Percentiles rank a stretch among this genome's conserved stretches.
phyloP scores from a whole-genome alignment of 1,140 invertebrate species.

The Pinna nobilis region DNA sequence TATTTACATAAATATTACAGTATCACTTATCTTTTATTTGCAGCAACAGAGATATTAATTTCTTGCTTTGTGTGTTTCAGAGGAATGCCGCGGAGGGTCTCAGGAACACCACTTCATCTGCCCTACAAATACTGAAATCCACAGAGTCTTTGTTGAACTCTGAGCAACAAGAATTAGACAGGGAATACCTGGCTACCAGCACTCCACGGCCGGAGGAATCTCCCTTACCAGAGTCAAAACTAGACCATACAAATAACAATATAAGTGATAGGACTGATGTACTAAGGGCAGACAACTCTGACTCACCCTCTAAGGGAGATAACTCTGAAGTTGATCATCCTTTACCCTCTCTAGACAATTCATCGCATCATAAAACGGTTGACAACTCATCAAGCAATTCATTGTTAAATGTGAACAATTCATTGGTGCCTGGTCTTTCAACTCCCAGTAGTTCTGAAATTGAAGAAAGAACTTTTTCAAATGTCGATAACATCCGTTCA shows the following conservation, averaged over 20 bases:
- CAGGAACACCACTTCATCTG: constrained; percentile 55
- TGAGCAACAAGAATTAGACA: constrained; percentile 36
- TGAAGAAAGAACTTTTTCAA: too few species aligned
- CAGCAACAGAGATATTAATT: too few species aligned
- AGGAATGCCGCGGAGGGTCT: constrained; percentile 57
- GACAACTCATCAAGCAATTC: too few species aligned
- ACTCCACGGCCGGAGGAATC: constrained; percentile 31
- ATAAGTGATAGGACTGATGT: neutral
- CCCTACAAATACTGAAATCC: constrained; percentile 56
- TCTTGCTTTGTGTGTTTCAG: constrained; percentile 50
- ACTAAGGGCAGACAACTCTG: too few species aligned
- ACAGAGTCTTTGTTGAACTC: constrained; percentile 58
- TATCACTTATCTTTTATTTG: neutral
- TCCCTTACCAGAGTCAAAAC: neutral
- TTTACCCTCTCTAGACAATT: too few species aligned
- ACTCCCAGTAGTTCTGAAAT: neutral
- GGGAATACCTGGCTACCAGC: constrained; percentile 40
- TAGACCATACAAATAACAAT: constrained; percentile 9
- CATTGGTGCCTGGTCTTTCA: too few species aligned
- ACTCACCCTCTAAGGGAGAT: too few species aligned
- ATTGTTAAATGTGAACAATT: too few species aligned
- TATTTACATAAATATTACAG: too few species aligned
- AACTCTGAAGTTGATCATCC: too few species aligned
- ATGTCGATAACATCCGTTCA: too few species aligned
- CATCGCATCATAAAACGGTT: too few species aligned